phyloP scores from a whole-genome alignment of 2,113 vertebrate genomes.

The Meles meles region DNA sequence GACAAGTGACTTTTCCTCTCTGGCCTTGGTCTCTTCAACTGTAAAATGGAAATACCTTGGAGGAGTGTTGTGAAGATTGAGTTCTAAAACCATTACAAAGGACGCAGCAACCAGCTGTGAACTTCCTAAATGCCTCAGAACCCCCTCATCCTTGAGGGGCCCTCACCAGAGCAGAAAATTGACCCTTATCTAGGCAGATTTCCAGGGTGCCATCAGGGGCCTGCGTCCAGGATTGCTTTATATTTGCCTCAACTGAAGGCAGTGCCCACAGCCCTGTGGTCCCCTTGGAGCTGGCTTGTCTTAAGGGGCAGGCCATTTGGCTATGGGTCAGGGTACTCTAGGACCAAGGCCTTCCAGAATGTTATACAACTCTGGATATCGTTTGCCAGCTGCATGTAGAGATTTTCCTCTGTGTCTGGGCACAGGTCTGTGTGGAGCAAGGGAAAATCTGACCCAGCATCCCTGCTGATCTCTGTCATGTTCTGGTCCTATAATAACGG shows the following conservation, averaged over 20 bases:
- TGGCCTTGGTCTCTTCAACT: background rate
- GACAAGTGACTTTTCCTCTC: background rate
- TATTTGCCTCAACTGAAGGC: background rate
- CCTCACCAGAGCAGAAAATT: background rate
- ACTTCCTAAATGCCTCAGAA: background rate
- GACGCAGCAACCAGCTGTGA: background rate
- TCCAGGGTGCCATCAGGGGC: background rate
- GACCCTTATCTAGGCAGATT: background rate
- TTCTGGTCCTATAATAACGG: background rate
- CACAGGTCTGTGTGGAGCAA: background rate
- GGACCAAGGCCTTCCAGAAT: background rate
- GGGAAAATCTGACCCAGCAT: background rate
- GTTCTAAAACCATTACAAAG: background rate
- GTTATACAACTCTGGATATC: constrained; percentile 16
- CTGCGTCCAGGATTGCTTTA: background rate
- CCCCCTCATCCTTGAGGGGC: background rate
- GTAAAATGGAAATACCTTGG: background rate
- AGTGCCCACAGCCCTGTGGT: background rate
- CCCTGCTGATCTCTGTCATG: background rate
- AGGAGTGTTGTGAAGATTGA: background rate
- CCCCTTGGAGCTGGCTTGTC: background rate
- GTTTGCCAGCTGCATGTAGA: background rate
- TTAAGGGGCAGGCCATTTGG: background rate
- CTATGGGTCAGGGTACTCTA: constrained; percentile 18
- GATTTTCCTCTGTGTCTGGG: constrained; percentile 49